Base-by-base conservation (phyloP, 2,888 invertebrate genomes). In the Cephus pygmeus region DNA sequence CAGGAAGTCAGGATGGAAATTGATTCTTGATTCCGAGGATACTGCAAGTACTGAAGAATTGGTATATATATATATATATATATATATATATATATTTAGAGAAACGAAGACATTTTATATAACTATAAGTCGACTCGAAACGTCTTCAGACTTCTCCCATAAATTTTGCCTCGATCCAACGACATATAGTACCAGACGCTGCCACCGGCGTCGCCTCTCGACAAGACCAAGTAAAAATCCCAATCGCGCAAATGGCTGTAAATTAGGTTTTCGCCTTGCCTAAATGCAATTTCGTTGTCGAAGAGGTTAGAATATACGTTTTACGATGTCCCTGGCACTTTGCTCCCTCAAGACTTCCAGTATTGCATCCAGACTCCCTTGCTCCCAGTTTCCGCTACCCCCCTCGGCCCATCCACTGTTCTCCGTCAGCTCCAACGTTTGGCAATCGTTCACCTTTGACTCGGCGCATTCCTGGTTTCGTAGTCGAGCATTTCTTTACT, bases 211-310 rank as follows among this genome's bases (percentile, higher is more conserved):
- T 23, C 56, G 23, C 56, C 40, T 6, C 69, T 75, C 73, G 34
- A 56, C 31, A 69, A 23, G 77, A 36, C 56, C 74, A 34, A 34
- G 74, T 34, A 74, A 74, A 74, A 74, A 73, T 73, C 73, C 69
- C 76, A 78, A 78, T 78, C 76, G 78, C 75, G 76, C 76, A 73
- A 73, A 78, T 78, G 78, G 76, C 76, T 40, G 78, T 76, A 78
- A 78, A 78, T 78, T 78, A 35, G 76, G 36, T 78, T 78, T 74
- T 74, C 23, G n/a, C 34, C 74, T 35, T 30, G 74, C 34, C 74
- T 31, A 74, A 74, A 74, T 34, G 74, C 74, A 74, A 74, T 74
- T 74, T 35, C 74, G 74, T 12, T 11, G 34, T 34, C 35, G 74
- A 71, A 77, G 69, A 77, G 77, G 69, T 69, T 75, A 69, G 40